Percentiles rank a stretch among this genome's conserved stretches.
Conservation (phyloP, 2,888 invertebrate genomes). For the Caenorhabditis zanzibari region DNA sequence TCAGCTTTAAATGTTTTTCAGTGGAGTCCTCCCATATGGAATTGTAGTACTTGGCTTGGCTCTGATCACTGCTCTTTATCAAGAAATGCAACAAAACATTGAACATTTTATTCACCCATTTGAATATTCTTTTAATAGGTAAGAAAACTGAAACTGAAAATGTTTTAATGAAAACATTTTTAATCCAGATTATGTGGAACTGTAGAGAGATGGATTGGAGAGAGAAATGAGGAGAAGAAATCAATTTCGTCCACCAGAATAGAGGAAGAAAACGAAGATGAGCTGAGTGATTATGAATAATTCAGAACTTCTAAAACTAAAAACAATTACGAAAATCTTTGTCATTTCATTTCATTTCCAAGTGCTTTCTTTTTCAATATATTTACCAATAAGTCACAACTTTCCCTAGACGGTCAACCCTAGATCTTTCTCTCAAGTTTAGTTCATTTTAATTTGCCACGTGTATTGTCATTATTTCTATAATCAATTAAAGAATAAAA, state of each 20-base stretch:
- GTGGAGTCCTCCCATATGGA: conserved; percentile 73
- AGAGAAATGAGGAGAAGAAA: conserved; percentile 60
- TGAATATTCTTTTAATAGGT: conserved; percentile 75
- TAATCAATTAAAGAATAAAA: neutral
- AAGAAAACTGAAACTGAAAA: neutral
- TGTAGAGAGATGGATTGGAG: conserved; percentile 63
- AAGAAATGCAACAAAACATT: conserved; percentile 76
- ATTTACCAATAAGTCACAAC: too few relatives aligned
- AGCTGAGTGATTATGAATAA: conserved; percentile 60
- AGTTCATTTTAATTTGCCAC: conserved; percentile 20
- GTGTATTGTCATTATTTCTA: conserved; percentile 18
- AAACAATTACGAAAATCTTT: neutral
- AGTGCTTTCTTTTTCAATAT: conserved; percentile 25
- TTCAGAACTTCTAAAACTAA: neutral
- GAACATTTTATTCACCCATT: conserved; percentile 74
- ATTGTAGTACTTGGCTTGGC: conserved; percentile 74
- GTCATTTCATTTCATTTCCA: conserved; percentile 7
- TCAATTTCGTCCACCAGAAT: conserved; percentile 37
- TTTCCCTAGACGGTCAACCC: conserved; percentile 29
- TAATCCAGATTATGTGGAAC: conserved; percentile 62
- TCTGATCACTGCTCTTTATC: conserved; percentile 74
- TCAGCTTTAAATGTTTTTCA: conserved; percentile 48
- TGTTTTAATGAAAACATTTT: too few relatives aligned
- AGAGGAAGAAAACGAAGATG: conserved; percentile 66
- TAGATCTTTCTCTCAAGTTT: conserved; percentile 15